Evolutionary conservation across 2,797 vertebrate species (phyloP), one percentile per base, ranked within the genome.

Genomic region (Luscinia luscinia): DNA sequence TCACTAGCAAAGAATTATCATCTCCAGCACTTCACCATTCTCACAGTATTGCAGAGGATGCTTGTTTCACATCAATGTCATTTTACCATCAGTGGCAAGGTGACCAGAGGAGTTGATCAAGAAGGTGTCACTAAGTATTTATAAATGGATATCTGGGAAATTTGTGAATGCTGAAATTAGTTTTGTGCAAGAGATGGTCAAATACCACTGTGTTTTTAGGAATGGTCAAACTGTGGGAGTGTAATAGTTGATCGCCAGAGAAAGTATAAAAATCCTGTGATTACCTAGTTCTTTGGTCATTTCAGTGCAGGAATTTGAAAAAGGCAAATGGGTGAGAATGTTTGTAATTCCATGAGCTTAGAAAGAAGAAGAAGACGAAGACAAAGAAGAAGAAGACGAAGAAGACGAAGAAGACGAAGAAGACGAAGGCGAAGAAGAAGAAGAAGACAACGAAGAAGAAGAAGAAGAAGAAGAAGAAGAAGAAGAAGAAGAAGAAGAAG

Each of bases 1-100:
- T 86, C 81, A 79, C 19, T 75, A 89, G 51, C 15, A 78, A 93
- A 89, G 91, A 84, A 89, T 49, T 51, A 78, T 64, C 49, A 40
- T 76, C 51, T 74, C 28, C 58, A 22, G 36, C 63, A 93, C 55
- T 91, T 89, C 45, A 34, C 63, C 54, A 52, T 87, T 91, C 74
- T 80, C 68, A 79, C 43, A 80, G 18, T 63, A 54, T 68, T 83
- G 52, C 63, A 40, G 58, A 70, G 61, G 77, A 49, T 38, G 64
- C 43, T 80, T 18, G 5, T 61, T 95, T 89, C 81, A 41, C 41
- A 58, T 68, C 2, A 0, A 22, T 93, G 26, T 28, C 38, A 54
- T 78, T 95, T 95, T 93, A 75, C 79, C 6, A 3, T 54, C 74
- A 83, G 30, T 48, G 52, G 55, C 54, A 58, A 87, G 75, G 86